Percentiles rank a stretch among this genome's conserved stretches.
Conservation (phyloP, 2,888 invertebrate genomes). For the Andrena bicolor region DNA sequence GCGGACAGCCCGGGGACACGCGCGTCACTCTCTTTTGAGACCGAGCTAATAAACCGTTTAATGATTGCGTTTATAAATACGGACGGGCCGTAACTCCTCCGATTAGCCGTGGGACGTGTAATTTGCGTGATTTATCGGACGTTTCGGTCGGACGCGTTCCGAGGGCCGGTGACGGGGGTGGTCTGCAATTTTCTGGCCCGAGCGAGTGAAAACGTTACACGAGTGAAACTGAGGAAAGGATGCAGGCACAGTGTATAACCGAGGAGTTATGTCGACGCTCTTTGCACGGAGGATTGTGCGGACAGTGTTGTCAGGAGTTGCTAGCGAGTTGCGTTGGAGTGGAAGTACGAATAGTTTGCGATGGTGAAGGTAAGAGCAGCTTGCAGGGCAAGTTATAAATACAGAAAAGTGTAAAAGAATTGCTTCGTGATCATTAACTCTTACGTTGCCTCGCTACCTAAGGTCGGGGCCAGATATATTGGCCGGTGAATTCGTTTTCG, state of each 20-base stretch:
- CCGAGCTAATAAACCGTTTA: conserved; percentile 50
- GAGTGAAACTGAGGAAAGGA: not conserved
- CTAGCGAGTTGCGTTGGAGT: too few species aligned
- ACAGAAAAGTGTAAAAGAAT: too few species aligned
- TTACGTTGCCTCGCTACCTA: too few species aligned
- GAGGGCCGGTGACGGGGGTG: not conserved
- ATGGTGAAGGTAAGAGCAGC: too few species aligned
- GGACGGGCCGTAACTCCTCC: conserved; percentile 38
- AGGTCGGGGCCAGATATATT: too few species aligned
- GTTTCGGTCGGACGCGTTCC: not conserved
- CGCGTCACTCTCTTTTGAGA: not conserved
- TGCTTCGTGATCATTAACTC: too few species aligned
- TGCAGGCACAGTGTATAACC: not conserved
- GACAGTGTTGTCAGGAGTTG: not conserved
- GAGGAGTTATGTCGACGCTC: too few species aligned
- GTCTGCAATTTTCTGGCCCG: not conserved
- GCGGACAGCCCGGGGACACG: not conserved
- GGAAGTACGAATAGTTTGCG: too few species aligned
- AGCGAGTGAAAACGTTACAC: not conserved
- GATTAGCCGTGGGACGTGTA: conserved; percentile 34
- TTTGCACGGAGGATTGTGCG: not conserved
- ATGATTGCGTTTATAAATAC: conserved; percentile 46
- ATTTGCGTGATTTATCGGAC: conserved; percentile 36
- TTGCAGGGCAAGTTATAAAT: too few species aligned
- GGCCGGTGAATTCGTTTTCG: too few species aligned